These are phyloP conservation scores for Lagopus muta DNA, from an alignment of 2,113 vertebrate genomes.

Conservation along the genomic window DNA sequence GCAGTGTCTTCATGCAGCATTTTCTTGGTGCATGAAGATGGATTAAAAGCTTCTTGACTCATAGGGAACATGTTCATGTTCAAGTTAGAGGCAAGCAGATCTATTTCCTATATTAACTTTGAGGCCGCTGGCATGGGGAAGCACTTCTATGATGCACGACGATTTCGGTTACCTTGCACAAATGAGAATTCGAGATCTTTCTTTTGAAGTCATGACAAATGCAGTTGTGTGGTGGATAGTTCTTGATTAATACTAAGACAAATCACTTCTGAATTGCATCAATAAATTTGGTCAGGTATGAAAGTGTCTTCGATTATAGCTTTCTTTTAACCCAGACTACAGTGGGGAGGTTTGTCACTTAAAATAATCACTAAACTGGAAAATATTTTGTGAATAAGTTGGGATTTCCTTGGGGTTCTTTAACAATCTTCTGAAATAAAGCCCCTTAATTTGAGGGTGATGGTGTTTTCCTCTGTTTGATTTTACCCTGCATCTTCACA, in stretches of 20 bases:
- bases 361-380: neutral
- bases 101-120: neutral
- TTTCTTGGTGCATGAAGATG: constrained; percentile 23
- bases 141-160: neutral
- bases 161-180: neutral
- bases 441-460: neutral
- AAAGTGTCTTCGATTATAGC: neutral
- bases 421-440: neutral
- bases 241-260: neutral
- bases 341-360: neutral
- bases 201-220: neutral
- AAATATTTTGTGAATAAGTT: neutral
- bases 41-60: constrained; percentile 4
- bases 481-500: neutral
- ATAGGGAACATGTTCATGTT: constrained; percentile 3
- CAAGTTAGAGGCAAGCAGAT: neutral
- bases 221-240: neutral
- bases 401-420: neutral
- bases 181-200: neutral
- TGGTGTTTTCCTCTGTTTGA: neutral
- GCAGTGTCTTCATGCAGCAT: neutral
- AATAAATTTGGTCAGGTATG: neutral
- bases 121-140: neutral
- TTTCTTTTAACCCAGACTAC: neutral
- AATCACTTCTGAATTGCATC: neutral